Evolutionary conservation across 2,888 invertebrate genomes (phyloP), one percentile per base, ranked within the genome.

Genomic region (Lypha dubia): DNA sequence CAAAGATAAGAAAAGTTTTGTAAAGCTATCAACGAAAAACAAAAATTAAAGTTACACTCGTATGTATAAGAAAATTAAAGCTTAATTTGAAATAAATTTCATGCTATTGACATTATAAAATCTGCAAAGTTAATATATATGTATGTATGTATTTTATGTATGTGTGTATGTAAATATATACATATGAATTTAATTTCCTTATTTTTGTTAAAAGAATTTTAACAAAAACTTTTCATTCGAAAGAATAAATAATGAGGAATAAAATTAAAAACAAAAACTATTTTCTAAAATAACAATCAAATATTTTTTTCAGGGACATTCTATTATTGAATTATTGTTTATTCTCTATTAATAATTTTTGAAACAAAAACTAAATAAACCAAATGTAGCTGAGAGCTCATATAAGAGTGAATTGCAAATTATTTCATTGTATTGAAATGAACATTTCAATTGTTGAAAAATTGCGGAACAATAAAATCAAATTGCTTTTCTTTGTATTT

Each of bases 401-500:
- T 5, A 49, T 15, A 67, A 49, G 32, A 9, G n/a, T n/a, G n/a
- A 4, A 28, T 28, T 17, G 5, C 38, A 53, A 24, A 17, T 56
- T 1, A n/a, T 13, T 22, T 32, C 32, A 32, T 60, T 46, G 35
- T 17, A n/a, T 3, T 32, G 24, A 38, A 56, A 62, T 44, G 38
- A 28, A 65, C 44, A 65, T 75, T 53, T 65, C n/a, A 65, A 65
- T 75, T 56, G 32, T 46, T 22, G 4, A 13, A 58, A 58, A 67
- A 63, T 5, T 53, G 15, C 32, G 4, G n/a, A 11, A 53, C 44
- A 17, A 44, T 13, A 28, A 17, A 13, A 58, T 17, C 13, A 74
- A 15, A 22, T 17, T 46, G 1, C 8, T 20, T 20, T 63, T 28
- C 15, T 53, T 41, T 74, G 24, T 51, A 1, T 51, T 11, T 44